Base-by-base conservation (phyloP, 1,140 invertebrate genomes). In the Diorhabda sublineata region DNA sequence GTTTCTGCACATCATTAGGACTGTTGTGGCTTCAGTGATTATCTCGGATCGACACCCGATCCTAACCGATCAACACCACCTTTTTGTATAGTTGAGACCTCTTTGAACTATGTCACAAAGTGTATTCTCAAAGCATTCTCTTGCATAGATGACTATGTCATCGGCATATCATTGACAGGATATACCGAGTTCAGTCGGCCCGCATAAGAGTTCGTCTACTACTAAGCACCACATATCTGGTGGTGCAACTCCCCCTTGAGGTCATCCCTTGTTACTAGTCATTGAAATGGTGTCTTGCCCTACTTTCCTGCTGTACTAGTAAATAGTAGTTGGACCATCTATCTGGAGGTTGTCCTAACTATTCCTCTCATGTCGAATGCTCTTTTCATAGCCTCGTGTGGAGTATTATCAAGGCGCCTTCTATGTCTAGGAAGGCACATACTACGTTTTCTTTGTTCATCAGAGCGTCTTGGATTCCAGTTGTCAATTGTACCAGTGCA, bases 111-210 rank as follows among this genome's bases (percentile, higher is more conserved):
- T 11, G 26, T 59, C 1, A 8, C 58, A 11, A n/a, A 59, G 58
- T 4, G 26, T 59, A 11, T 59, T 59, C 11, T 59, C 58, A 11
- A 59, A 66, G 8, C 42, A 26, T 66, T 9, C 41, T n/a, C 9
- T 66, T 52, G 42, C 64, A 2, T 1, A 5, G 5, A 52, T 52
- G 47, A 42, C 8, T 5, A 26, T 52, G 11, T 52, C 64, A 2
- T 52, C 64, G 47, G 45, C 11, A 9, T 42, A 41, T 52, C 45
- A 2, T 42, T 65, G 56, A 56, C 63, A 45, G 45, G 42, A 66
- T 58, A 58, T 66, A n/a, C 42, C 58, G n/a, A 67, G 42, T 2
- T 7, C 58, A 6, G 57, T 58, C 59, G 11, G 44, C 43, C 41
- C 44, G 42, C 66, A 44, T 3, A 43, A 8, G 26, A 67, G n/a